Conservation (phyloP, 2,888 invertebrate genomes). For the Colletes collaris region DNA sequence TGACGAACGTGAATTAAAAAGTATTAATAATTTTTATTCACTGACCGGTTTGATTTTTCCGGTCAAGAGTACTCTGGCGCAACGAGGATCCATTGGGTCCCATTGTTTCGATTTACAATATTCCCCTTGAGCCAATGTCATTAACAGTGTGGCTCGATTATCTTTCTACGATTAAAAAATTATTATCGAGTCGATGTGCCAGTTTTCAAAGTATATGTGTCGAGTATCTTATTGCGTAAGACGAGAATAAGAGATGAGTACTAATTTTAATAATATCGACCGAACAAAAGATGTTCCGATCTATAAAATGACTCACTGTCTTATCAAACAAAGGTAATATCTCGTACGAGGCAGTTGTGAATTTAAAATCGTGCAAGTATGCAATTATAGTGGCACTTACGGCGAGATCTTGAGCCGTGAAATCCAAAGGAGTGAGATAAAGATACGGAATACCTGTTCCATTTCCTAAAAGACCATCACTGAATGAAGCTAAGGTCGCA, state of each 20-base stretch:
- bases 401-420: slow-evolving; percentile 87
- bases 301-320: neutral
- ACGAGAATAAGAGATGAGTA: neutral
- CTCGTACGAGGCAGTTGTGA: no score
- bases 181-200: neutral
- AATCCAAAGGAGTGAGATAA: slow-evolving; percentile 89
- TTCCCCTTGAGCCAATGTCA: slow-evolving; percentile 87
- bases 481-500: slow-evolving; percentile 88
- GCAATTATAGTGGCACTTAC: slow-evolving; percentile 82
- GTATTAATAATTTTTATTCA: slow-evolving; percentile 5
- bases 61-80: slow-evolving; percentile 88
- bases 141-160: slow-evolving; percentile 87
- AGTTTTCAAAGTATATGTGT: neutral
- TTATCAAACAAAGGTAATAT: slow-evolving; percentile 26
- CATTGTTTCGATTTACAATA: slow-evolving; percentile 86
- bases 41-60: slow-evolving; percentile 87
- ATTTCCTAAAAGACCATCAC: slow-evolving; percentile 88
- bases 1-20: neutral
- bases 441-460: slow-evolving; percentile 90
- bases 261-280: neutral
- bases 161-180: slow-evolving; percentile 84
- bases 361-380: neutral
- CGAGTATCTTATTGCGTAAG: neutral
- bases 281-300: neutral
- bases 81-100: slow-evolving; percentile 91